Conservation (phyloP, 2,113 vertebrate genomes). For the Sialia sialis region DNA sequence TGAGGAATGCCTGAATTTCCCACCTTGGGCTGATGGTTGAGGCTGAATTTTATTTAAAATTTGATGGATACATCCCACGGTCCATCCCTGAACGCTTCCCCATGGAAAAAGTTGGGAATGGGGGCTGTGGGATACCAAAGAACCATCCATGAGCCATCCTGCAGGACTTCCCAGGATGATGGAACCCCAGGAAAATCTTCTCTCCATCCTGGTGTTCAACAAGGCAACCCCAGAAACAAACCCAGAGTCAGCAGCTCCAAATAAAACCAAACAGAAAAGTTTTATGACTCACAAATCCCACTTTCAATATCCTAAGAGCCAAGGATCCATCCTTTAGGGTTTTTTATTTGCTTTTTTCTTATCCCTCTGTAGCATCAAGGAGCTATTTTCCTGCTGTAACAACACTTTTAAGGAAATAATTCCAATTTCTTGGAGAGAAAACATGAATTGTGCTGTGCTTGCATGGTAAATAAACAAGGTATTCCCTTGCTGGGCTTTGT, state of each 20-base stretch:
- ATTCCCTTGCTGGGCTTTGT: neutral
- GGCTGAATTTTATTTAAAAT: neutral
- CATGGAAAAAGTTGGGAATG: neutral
- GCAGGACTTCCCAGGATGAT: neutral
- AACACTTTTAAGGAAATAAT: neutral
- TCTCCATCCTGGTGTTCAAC: neutral
- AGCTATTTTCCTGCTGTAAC: neutral
- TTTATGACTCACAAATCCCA: neutral
- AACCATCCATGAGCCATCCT: neutral
- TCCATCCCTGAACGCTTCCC: neutral
- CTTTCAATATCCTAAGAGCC: neutral
- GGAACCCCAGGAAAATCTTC: neutral
- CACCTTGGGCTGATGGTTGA: neutral
- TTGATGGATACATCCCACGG: fast-evolving
- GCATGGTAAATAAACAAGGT: neutral
- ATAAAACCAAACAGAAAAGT: neutral
- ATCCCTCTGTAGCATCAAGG: neutral
- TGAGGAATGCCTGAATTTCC: neutral
- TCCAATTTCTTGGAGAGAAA: neutral
- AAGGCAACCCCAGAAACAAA: neutral
- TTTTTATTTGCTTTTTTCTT: neutral
- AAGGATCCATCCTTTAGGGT: no score
- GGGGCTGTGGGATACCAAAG: fast-evolving
- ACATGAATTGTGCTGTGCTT: fast-evolving
- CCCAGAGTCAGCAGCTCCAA: neutral